Percentiles rank a stretch among this genome's conserved stretches.
phyloP scores from a whole-genome alignment of 2,888 invertebrate species.

The Limnephilus lunatus region DNA sequence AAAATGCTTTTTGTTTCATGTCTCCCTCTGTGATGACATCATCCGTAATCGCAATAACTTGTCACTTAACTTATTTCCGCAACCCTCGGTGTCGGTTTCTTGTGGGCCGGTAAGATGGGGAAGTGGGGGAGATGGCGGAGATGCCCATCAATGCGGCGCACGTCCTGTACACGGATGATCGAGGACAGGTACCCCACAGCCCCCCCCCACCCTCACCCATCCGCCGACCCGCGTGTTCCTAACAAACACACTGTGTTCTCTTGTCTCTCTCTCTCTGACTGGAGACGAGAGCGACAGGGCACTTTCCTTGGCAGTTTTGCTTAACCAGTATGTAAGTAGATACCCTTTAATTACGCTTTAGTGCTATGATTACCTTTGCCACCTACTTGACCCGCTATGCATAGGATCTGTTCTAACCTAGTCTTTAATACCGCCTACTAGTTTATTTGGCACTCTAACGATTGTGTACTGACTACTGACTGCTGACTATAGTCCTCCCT shows the following conservation, averaged over 20 bases:
- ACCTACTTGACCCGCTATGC: neutral
- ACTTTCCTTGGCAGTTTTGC: constrained; percentile 59
- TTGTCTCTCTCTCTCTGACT: constrained; percentile 58
- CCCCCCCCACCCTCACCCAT: constrained; percentile 22
- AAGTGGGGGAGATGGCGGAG: constrained; percentile 70
- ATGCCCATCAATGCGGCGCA: constrained; percentile 93
- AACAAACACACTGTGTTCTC: constrained; percentile 47
- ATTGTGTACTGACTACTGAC: constrained; percentile 21
- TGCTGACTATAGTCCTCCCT: neutral
- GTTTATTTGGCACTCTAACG: constrained; percentile 18
- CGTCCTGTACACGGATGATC: constrained; percentile 96
- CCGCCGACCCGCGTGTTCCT: constrained; percentile 48
- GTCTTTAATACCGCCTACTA: constrained; percentile 24
- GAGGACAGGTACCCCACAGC: constrained; percentile 89
- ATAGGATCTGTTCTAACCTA: constrained; percentile 31
- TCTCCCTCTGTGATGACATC: constrained; percentile 73
- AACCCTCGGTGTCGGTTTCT: constrained; percentile 62
- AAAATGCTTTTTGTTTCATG: constrained; percentile 78
- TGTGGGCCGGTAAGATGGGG: constrained; percentile 51
- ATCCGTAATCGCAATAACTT: constrained; percentile 62
- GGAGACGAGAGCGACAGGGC: constrained; percentile 32
- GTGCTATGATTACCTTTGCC: constrained; percentile 49
- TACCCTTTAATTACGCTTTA: constrained; percentile 60
- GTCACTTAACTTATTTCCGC: constrained; percentile 59
- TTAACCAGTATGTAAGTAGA: constrained; percentile 65